Evolutionary conservation across 2,113 vertebrate genomes (phyloP).

Genomic region (Ptychochromis oligacanthus): DNA sequence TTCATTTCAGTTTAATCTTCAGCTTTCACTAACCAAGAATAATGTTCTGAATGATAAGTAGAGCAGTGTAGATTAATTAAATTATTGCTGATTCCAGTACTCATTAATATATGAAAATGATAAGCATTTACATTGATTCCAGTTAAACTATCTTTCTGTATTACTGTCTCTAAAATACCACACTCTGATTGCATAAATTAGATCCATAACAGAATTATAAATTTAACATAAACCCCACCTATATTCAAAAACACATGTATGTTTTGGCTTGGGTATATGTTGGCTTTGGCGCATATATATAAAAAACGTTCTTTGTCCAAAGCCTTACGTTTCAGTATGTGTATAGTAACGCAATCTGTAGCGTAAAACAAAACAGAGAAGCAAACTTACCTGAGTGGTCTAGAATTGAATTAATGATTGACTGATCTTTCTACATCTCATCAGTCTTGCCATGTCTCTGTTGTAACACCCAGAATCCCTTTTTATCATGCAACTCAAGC

Average conservation of each 20-base stretch:
- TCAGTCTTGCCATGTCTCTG: constrained; percentile 26
- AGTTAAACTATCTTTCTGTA: not conserved
- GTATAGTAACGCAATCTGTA: not conserved
- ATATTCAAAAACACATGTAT: not conserved
- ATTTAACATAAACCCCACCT: not conserved
- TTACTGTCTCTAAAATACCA: not conserved
- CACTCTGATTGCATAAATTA: not conserved
- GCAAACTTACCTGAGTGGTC: constrained; percentile 43
- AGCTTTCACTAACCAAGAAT: not conserved
- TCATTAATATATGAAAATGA: not conserved
- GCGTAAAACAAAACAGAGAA: constrained; percentile 25
- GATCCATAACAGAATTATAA: not conserved
- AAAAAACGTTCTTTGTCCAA: not conserved
- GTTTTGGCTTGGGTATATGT: not conserved
- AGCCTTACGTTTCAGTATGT: constrained; percentile 9
- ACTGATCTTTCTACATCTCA: constrained; percentile 36
- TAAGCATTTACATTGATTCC: not conserved
- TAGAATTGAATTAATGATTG: constrained; percentile 11
- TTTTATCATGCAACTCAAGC: constrained; percentile 20
- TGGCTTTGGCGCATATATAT: too few relatives aligned
- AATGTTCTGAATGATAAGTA: not conserved
- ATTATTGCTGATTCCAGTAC: not conserved
- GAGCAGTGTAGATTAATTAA: not conserved
- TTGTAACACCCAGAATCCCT: constrained; percentile 20
- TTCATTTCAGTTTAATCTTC: not conserved